Conservation (phyloP, 1,140 invertebrate species). For the Cotesia glomerata region DNA sequence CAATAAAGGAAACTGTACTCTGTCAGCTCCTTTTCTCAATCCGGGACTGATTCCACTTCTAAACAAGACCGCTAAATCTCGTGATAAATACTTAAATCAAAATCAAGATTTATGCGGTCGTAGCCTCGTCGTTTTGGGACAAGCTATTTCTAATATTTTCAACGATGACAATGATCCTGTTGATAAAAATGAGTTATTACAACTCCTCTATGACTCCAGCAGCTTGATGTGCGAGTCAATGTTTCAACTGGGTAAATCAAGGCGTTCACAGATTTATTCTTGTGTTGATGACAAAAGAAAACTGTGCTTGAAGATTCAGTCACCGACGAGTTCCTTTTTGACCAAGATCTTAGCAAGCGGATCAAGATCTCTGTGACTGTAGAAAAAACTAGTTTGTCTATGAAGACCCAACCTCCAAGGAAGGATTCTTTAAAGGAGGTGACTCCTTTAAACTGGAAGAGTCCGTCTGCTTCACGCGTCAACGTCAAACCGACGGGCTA, state of each 20-base stretch:
- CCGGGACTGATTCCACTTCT: constrained; percentile 13
- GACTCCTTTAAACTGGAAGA: constrained; percentile 30
- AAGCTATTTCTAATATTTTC: constrained; percentile 4
- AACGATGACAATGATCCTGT: neutral
- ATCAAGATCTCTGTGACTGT: constrained; percentile 28
- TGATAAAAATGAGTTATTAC: constrained; percentile 9
- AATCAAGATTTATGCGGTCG: constrained; percentile 20
- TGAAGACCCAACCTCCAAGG: constrained; percentile 9
- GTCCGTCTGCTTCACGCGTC: constrained; percentile 16
- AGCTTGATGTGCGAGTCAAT: constrained; percentile 26
- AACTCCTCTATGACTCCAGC: constrained; percentile 27
- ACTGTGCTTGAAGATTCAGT: constrained; percentile 25
- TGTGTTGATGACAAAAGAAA: constrained; percentile 27
- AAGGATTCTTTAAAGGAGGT: neutral
- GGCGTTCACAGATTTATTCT: constrained; percentile 28
- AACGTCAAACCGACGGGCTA: neutral
- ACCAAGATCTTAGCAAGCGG: constrained; percentile 24
- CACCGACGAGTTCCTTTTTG: constrained; percentile 28
- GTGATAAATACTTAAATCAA: constrained; percentile 24
- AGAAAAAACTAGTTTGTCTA: constrained; percentile 28
- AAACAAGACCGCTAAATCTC: constrained; percentile 19
- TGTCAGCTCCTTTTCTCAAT: constrained; percentile 25
- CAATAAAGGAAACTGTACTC: constrained; percentile 17
- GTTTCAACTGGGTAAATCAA: constrained; percentile 20
- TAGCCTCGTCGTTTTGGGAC: constrained; percentile 13